Conservation (phyloP, 2,888 invertebrate genomes). For the Eupelmus urozonus region DNA sequence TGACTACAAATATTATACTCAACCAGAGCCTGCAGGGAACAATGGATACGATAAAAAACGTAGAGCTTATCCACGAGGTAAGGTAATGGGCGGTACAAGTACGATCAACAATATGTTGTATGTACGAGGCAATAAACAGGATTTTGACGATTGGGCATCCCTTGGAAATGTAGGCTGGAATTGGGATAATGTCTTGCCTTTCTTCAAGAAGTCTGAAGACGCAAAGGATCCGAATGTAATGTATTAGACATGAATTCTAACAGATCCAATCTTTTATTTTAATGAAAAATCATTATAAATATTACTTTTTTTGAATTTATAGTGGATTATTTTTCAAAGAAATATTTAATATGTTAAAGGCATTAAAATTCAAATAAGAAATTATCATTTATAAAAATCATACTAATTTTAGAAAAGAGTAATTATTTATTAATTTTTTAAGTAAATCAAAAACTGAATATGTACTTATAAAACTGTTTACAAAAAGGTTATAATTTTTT, state of each 20-base stretch:
- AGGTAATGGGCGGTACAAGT: neutral
- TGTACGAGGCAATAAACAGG: neutral
- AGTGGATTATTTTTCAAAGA: neutral
- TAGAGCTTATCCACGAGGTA: neutral
- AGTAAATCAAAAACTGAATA: neutral
- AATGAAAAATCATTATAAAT: neutral
- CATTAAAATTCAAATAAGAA: too few relatives aligned
- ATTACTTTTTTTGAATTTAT: neutral
- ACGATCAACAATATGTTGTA: too few relatives aligned
- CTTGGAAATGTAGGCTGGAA: too few relatives aligned
- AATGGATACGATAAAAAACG: neutral
- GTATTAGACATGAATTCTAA: neutral
- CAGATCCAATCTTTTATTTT: too few relatives aligned
- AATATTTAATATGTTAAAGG: too few relatives aligned
- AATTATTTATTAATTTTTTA: slow-evolving; percentile 5
- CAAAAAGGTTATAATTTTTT: too few relatives aligned
- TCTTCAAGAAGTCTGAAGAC: too few relatives aligned
- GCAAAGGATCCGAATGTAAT: too few relatives aligned
- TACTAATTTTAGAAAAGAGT: neutral
- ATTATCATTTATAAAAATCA: too few relatives aligned
- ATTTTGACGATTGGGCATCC: too few relatives aligned
- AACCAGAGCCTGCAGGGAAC: neutral
- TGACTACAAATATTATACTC: slow-evolving; percentile 56
- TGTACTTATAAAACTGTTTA: neutral
- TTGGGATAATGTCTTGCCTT: too few relatives aligned